Percentiles rank a stretch among this genome's conserved stretches.
phyloP scores from a whole-genome alignment of 1,140 invertebrate species.

The Myzus persicae region DNA sequence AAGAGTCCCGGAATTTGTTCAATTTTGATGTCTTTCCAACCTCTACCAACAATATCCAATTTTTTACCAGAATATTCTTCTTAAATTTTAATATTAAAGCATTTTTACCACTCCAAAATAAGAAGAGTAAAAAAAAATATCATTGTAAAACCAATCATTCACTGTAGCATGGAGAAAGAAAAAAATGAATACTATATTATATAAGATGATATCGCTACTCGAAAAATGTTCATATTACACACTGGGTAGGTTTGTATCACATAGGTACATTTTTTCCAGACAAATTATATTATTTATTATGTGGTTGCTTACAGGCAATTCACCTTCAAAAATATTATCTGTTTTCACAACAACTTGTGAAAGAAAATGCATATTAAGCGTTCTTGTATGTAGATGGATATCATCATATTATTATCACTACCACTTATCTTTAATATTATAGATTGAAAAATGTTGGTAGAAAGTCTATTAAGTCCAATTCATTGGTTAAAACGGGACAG shows the following conservation, averaged over 20 bases:
- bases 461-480: neutral
- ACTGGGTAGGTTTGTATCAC: neutral
- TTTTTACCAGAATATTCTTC: neutral
- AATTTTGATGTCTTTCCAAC: neutral
- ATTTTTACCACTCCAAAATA: neutral
- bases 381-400: neutral
- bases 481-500: neutral
- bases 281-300: neutral
- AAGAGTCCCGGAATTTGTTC: neutral
- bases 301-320: neutral
- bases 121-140: too few relatives aligned
- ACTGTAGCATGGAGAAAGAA: too few relatives aligned
- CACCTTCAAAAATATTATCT: neutral
- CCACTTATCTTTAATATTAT: neutral
- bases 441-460: neutral
- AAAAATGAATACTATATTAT: neutral
- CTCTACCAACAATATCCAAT: neutral
- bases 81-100: neutral
- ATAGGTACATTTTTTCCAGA: neutral
- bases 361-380: neutral
- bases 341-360: neutral
- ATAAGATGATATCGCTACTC: neutral
- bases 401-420: neutral
- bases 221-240: neutral
- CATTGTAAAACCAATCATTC: too few relatives aligned